phyloP scores from a whole-genome alignment of 2,888 invertebrate species.

The Tetragnatha montana region DNA sequence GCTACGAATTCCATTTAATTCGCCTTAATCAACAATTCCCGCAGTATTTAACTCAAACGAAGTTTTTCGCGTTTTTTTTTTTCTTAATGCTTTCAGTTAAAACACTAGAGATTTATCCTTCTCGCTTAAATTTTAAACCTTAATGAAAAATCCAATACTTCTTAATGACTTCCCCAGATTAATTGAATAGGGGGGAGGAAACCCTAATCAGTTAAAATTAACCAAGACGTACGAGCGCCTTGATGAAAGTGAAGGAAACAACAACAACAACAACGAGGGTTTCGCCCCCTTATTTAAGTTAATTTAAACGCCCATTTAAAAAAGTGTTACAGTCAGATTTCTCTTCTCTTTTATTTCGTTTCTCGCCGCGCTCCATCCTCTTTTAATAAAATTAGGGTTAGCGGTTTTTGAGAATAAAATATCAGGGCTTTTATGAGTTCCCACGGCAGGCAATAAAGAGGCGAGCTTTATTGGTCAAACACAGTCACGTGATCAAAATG shows the following conservation, averaged over 20 bases:
- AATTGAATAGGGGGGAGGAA: not conserved
- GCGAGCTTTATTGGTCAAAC: not conserved
- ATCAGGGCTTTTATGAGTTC: not conserved
- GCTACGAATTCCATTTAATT: conserved; percentile 1
- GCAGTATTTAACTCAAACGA: conserved; percentile 22
- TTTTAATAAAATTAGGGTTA: not conserved
- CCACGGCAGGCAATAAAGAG: not conserved
- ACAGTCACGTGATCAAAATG: not conserved
- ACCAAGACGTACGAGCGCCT: not conserved
- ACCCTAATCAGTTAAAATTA: not conserved
- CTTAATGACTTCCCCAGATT: conserved; percentile 32
- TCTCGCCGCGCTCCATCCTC: conserved; percentile 6
- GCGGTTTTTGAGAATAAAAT: not conserved
- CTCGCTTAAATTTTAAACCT: conserved; percentile 32
- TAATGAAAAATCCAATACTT: conserved; percentile 52
- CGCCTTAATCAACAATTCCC: not conserved
- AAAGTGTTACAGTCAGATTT: not conserved
- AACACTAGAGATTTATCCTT: conserved; percentile 5
- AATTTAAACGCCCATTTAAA: conserved; percentile 12
- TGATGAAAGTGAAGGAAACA: conserved; percentile 3
- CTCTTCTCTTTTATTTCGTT: conserved; percentile 1
- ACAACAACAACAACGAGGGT: too few species aligned
- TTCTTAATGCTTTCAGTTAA: conserved; percentile 3
- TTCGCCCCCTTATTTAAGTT: not conserved
- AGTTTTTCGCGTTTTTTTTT: not conserved